Evolutionary conservation across 1,140 invertebrate genomes (phyloP), one percentile per base, ranked within the genome.

Genomic region (Leptopilina clavipes): DNA sequence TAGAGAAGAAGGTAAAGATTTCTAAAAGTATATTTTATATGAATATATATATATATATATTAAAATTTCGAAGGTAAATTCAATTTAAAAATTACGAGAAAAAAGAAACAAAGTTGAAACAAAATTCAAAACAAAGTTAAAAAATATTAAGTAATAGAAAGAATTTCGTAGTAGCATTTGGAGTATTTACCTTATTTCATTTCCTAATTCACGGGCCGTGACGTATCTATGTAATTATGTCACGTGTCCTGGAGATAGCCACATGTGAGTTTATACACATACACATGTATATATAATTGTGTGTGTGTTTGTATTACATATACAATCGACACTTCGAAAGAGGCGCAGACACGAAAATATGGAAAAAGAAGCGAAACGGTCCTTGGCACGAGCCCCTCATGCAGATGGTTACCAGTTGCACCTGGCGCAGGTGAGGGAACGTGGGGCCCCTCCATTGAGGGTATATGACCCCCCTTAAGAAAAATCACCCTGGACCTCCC

Each of bases 391-490:
- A 74, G 82, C 74, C 84, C 81, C 76, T 81, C 76, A 82, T 81
- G 86, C 86, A 88, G 86, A 88, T 88, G 86, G 84, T 74, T 77
- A 76, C 71, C 70, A 77, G 72, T 85, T 81, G 79, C 86, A 88
- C 86, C 86, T 88, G 86, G 86, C 85, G 86, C 86, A 88, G 86
- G 86, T 87, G 86, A 84, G 54, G 73, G 70, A 73, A 79, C 75
- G 78, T 81, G 78, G 79, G 80, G 80, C 78, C 80, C 77, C 77
- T 76, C 72, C 73, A 76, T 81, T 72, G 70, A 70, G 74, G 73
- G 31, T 54, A 56, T 48, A 45, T 48, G 54, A 70, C 72, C 76
- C 73, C 71, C 19, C 25, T 19, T 65, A 65, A 65, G 59, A 65
- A 65, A 65, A 65, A 31, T 65, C 59, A 65, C 22, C 59, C 59